phyloP scores from a whole-genome alignment of 2,888 invertebrate genomes.

The Euzetes globulus region DNA sequence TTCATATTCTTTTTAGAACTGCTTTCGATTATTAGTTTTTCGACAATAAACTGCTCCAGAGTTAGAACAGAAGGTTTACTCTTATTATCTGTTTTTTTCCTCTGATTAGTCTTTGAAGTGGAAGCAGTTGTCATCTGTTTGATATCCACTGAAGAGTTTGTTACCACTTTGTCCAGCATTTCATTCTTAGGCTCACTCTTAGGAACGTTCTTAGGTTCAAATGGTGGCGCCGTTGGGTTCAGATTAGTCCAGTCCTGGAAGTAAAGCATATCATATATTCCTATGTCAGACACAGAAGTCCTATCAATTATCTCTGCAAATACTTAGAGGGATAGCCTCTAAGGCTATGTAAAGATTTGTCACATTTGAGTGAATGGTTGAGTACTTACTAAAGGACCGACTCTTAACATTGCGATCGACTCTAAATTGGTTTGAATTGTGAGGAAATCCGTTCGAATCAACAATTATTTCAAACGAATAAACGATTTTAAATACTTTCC shows the following conservation, averaged over 20 bases:
- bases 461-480: too few relatives aligned
- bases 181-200: too few relatives aligned
- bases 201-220: neutral
- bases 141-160: neutral
- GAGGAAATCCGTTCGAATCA: too few relatives aligned
- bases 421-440: too few relatives aligned
- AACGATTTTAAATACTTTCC: too few relatives aligned
- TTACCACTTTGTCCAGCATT: neutral
- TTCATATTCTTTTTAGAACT: neutral
- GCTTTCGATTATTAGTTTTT: slow-evolving; percentile 7
- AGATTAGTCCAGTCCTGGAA: slow-evolving; percentile 8
- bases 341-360: too few relatives aligned
- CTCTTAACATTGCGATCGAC: neutral
- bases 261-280: too few relatives aligned
- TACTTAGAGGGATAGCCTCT: too few relatives aligned
- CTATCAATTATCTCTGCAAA: too few relatives aligned
- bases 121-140: neutral
- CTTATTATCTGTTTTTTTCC: neutral
- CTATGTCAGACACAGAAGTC: too few relatives aligned
- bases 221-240: neutral
- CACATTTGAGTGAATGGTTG: neutral
- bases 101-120: neutral
- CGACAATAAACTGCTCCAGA: slow-evolving; percentile 10
- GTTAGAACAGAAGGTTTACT: neutral
- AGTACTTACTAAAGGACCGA: neutral